Evolutionary conservation across 2,888 invertebrate species (phyloP), one percentile per base, ranked within the genome.

Genomic region (Herminia tarsipennalis): DNA sequence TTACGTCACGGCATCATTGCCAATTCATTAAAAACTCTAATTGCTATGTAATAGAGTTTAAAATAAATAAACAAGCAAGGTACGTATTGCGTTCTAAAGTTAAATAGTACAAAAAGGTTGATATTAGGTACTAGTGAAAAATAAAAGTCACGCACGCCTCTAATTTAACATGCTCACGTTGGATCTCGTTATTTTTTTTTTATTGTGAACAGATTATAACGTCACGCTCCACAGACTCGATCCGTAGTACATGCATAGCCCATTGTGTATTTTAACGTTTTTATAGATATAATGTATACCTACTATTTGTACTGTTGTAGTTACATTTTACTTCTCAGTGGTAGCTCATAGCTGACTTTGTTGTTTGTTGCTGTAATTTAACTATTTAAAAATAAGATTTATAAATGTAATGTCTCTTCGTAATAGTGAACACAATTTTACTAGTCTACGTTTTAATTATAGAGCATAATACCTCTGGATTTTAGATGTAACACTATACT

Each of bases 371-470:
- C 64, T 72, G 60, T 74, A 68, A 63, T 65, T 67, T 67, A 66
- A 66, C 59, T 68, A 57, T 49, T 45, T 56, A 67, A 9, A 28
- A 43, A 47, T 66, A 66, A 56, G 34, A 37, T 48, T 48, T 39
- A 48, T 13, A 44, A 43, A 48, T 53, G 51, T 54, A 51, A 53
- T 41, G 45, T 60, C 44, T 62, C 39, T 65, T 58, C 58, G 57
- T 69, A 70, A 75, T 77, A 81, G 76, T 70, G 78, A 82, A 83
- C 81, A 86, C 79, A 83, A 79, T 78, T 75, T 76, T 74, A 83
- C 88, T 88, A 89, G 88, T 89, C 88, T 86, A 81, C 60, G 69
- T 72, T 61, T 66, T 83, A 84, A 78, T 73, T 73, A 61, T 52
- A 67, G 53, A 61, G 58, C 76, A 73, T 74, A 73, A 82, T 88